Conservation (phyloP, 2,797 vertebrate species). For the Falco columbarius region DNA sequence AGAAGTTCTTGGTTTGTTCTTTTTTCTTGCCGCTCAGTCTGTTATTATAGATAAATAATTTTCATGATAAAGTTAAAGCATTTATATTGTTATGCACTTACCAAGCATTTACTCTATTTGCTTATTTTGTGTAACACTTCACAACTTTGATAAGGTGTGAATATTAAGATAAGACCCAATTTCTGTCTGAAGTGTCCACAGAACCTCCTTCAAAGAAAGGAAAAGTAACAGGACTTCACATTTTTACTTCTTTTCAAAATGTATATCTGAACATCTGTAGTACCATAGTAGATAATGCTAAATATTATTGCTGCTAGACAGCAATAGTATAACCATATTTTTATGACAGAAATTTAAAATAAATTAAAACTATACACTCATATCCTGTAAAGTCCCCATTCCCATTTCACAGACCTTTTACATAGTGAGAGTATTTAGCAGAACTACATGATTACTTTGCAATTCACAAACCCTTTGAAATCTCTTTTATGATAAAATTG, state of each 20-base stretch:
- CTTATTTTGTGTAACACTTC: conserved; percentile 41
- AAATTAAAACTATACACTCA: background rate
- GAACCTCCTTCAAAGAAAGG: conserved; percentile 42
- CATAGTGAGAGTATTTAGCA: background rate
- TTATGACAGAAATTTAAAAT: background rate
- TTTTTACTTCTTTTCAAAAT: conserved; percentile 5
- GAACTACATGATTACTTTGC: background rate
- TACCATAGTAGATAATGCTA: background rate
- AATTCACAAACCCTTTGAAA: background rate
- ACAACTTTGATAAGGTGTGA: conserved; percentile 45
- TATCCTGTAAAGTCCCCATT: background rate
- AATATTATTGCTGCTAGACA: background rate
- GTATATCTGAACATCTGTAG: background rate
- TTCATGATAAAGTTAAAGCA: conserved; percentile 33
- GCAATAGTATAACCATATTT: background rate
- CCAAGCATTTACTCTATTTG: conserved; percentile 16
- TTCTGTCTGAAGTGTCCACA: conserved; percentile 28
- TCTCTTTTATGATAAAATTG: background rate
- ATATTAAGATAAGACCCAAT: conserved; percentile 50
- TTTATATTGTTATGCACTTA: conserved; percentile 49
- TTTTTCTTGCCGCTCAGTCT: conserved; percentile 18
- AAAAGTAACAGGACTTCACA: conserved; percentile 8
- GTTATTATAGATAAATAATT: conserved; percentile 58
- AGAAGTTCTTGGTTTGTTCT: background rate
- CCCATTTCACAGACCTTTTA: background rate